phyloP scores from a whole-genome alignment of 2,888 invertebrate genomes.

The Ophion ventricosus region DNA sequence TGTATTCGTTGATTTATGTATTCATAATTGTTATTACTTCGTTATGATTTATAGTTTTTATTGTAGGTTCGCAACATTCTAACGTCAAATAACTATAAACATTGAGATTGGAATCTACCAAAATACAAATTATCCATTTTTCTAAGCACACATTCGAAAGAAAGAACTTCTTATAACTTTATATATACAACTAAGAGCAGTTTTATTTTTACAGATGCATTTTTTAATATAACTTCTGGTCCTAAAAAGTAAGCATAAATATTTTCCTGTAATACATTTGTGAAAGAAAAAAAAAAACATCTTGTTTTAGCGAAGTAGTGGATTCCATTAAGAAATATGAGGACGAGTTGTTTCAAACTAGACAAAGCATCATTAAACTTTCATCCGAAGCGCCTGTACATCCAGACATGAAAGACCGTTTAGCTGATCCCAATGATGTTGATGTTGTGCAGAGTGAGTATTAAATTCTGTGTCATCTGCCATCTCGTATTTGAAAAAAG shows the following conservation, averaged over 20 bases:
- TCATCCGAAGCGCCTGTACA: slow-evolving; percentile 71
- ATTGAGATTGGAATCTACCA: no score
- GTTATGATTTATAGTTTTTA: neutral
- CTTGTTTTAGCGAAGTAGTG: slow-evolving; percentile 69
- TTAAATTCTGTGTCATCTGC: neutral
- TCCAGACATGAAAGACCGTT: slow-evolving; percentile 70
- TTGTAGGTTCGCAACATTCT: neutral
- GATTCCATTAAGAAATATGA: slow-evolving; percentile 67
- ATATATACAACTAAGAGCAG: no score
- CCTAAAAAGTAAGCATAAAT: no score
- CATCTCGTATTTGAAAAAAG: neutral
- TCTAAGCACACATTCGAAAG: no score
- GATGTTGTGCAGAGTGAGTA: slow-evolving; percentile 74
- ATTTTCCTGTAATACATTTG: no score
- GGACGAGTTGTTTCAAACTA: slow-evolving; percentile 71
- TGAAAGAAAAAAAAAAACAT: slow-evolving; percentile 1
- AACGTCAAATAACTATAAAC: no score
- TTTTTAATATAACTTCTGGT: no score
- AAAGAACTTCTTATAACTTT: no score
- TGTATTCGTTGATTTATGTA: slow-evolving; percentile 45
- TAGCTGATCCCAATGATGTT: slow-evolving; percentile 72
- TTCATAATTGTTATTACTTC: slow-evolving; percentile 10
- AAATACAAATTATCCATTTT: no score
- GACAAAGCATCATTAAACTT: slow-evolving; percentile 67
- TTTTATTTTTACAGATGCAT: no score